Evolutionary conservation across 1,140 invertebrate genomes (phyloP).

Genomic region (Oedothorax gibbosus): DNA sequence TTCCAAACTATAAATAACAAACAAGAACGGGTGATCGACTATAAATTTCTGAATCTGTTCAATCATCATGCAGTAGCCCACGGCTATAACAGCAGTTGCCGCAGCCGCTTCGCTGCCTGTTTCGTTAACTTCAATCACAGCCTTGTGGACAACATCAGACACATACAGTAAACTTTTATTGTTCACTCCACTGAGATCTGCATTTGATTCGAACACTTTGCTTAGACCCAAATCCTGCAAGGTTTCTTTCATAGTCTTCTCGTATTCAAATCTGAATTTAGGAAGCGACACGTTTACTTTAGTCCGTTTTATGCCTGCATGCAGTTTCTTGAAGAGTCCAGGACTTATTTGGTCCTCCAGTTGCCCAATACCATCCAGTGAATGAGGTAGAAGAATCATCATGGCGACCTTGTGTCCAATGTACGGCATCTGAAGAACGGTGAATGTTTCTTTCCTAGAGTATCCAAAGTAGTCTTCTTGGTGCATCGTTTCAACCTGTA

Average conservation of each 20-base stretch:
- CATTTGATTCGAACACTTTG: conserved; percentile 62
- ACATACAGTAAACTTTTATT: conserved; percentile 60
- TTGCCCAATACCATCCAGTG: not conserved
- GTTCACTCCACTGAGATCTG: conserved; percentile 63
- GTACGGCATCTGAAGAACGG: not conserved
- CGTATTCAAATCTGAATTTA: conserved; percentile 2
- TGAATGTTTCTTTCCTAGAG: not conserved
- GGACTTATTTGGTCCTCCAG: not conserved
- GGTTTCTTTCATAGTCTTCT: conserved; percentile 51
- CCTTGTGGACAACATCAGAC: conserved; percentile 70
- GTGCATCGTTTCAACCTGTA: not conserved
- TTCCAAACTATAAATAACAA: conserved; percentile 75
- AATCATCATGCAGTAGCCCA: not conserved
- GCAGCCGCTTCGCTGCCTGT: conserved; percentile 80
- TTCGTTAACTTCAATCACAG: conserved; percentile 76
- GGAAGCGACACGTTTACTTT: not conserved
- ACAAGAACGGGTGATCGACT: conserved; percentile 78
- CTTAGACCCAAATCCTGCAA: conserved; percentile 63
- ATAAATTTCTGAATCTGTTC: conserved; percentile 72
- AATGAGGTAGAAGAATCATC: not conserved
- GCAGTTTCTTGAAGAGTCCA: not conserved
- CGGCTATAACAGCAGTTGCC: conserved; percentile 68
- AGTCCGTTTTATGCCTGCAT: too few relatives aligned
- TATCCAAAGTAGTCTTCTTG: not conserved
- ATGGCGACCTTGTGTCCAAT: not conserved